Evolutionary conservation across 2,113 vertebrate species (phyloP).

Genomic region (Hucho hucho): DNA sequence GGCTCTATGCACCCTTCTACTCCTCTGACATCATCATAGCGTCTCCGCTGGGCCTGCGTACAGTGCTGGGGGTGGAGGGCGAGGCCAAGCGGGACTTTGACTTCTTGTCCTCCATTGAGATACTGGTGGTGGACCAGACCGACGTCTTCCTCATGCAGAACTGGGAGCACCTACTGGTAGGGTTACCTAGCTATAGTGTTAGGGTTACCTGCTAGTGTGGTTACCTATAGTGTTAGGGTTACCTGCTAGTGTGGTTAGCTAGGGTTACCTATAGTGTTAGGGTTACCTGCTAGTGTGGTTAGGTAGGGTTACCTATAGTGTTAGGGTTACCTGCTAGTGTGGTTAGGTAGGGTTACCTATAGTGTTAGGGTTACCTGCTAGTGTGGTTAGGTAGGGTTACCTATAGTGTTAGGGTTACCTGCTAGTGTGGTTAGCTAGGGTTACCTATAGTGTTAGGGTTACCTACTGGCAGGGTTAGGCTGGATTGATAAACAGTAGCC

Average conservation of each 20-base stretch:
- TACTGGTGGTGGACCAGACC: conserved; percentile 90
- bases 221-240: not conserved
- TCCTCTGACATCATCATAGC: conserved; percentile 95
- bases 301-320: too few relatives aligned
- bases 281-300: too few relatives aligned
- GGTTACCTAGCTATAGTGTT: conserved; percentile 13
- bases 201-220: too few relatives aligned
- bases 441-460: not conserved
- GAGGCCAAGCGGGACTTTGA: conserved; percentile 91
- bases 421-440: conserved; percentile 67
- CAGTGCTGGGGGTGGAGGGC: conserved; percentile 86
- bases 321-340: too few relatives aligned
- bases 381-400: conserved; percentile 74
- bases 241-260: too few relatives aligned
- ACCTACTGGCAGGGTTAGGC: too few relatives aligned
- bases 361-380: too few relatives aligned
- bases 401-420: too few relatives aligned
- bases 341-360: conserved; percentile 57
- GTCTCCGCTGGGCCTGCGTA: conserved; percentile 92
- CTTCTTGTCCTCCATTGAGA: conserved; percentile 93
- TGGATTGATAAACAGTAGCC: too few relatives aligned
- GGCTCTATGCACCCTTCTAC: conserved; percentile 94
- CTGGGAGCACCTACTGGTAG: conserved; percentile 95
- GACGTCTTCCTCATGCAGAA: conserved; percentile 99
- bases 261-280: too few relatives aligned